Base-by-base conservation (phyloP, 2,113 vertebrate species). In the Mirounga angustirostris region DNA sequence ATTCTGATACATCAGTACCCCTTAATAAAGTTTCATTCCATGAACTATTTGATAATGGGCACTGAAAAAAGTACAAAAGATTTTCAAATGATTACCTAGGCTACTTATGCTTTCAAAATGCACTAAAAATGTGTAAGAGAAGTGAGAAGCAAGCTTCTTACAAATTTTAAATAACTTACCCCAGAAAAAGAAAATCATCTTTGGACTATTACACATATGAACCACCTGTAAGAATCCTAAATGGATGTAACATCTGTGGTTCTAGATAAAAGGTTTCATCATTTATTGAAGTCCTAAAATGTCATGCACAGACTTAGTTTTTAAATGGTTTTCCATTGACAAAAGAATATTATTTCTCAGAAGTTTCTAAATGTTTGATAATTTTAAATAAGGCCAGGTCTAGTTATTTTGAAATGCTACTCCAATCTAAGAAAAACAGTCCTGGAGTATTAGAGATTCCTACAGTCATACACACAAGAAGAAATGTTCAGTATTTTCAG, bases 141-240 rank as follows among this genome's bases (percentile, higher is more conserved):
- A 21, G 1, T 43, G 10, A 91, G 12, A 59, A 46, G 33, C 12
- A 86, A 71, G 58, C 79, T 95, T 87, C 24, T 76, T 84, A 40
- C 54, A 89, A 96, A 86, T 78, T 73, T 96, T 94, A 95, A 90
- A 30, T 74, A 76, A 63, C 40, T 92, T 96, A 40, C 5, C 63
- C 19, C 56, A 58, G 43, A 82, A 65, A 97, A 11, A 43, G 43
- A 95, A 79, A 76, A 12, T 82, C 6, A 58, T 9, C 10, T 93
- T 73, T 93, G 50, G n/a, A 56, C 28, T 79, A 54, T 28, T 89
- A 7, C 36, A 18, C 26, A 52, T 46, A 40, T 50, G 59, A 89
- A 85, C 33, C 4, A 40, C 8, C 58, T 80, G 30, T 89, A 33
- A 50, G 11, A 50, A 18, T 56, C 16, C 22, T 83, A 76, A 92